These are phyloP conservation scores for Thripadectes ignobilis DNA, from an alignment of 2,797 vertebrate genomes.

Conservation along the genomic window DNA sequence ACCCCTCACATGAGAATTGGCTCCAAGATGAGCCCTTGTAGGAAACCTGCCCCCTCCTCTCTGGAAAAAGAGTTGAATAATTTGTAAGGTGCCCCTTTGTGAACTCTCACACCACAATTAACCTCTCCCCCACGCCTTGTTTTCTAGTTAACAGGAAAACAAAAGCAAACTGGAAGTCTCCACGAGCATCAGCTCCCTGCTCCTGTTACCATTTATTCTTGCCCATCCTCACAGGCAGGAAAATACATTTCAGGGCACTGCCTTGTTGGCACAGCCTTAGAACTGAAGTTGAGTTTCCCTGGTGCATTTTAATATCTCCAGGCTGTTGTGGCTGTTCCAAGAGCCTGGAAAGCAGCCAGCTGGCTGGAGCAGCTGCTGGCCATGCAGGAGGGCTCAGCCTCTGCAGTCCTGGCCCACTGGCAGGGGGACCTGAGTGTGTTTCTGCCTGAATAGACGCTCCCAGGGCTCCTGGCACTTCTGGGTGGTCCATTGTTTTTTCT, in stretches of 20 bases:
- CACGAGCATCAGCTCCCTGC: rapidly evolving
- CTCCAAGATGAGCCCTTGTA: neutral
- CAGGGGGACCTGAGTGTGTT: neutral
- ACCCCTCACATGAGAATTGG: neutral
- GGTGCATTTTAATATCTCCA: neutral
- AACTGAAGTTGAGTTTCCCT: neutral
- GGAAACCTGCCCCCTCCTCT: neutral
- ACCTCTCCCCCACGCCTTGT: neutral
- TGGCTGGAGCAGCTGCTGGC: neutral
- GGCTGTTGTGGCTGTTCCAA: neutral
- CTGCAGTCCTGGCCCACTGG: neutral
- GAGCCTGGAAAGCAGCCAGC: neutral
- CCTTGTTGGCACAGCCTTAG: neutral
- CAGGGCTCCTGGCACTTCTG: neutral
- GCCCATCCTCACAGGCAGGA: neutral
- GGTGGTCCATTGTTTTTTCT: neutral
- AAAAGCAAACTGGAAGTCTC: neutral
- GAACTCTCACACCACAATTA: neutral
- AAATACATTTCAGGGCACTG: neutral
- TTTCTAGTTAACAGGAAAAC: neutral
- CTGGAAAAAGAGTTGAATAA: neutral
- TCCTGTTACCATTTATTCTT: neutral
- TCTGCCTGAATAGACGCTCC: neutral
- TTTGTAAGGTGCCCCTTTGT: neutral
- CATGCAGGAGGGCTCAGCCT: neutral